Percentiles rank a stretch among this genome's conserved stretches.
phyloP scores from a whole-genome alignment of 2,113 vertebrate species.

The Dicrurus megarhynchus region DNA sequence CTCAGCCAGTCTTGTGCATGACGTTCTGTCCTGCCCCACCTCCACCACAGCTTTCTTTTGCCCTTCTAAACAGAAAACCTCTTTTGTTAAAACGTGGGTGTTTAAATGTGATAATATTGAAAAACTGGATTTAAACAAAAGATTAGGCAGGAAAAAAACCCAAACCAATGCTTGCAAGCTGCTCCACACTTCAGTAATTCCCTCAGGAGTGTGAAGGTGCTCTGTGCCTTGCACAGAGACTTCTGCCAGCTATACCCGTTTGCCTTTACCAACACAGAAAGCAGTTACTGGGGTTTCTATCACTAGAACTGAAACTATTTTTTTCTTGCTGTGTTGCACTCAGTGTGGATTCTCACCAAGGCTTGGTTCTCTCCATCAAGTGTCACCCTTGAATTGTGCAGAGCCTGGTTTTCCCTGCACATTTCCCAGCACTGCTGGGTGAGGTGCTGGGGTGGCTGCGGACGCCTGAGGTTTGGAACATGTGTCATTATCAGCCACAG shows the following conservation, averaged over 20 bases:
- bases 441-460: not conserved
- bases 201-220: not conserved
- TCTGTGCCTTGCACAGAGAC: not conserved
- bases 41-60: not conserved
- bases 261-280: not conserved
- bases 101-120: slow-evolving; percentile 28
- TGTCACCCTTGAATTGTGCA: not conserved
- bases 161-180: not conserved
- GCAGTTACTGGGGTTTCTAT: not conserved
- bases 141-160: not conserved
- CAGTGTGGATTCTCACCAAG: not conserved
- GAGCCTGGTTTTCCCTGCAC: not conserved
- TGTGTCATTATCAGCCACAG: not conserved
- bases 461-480: not conserved
- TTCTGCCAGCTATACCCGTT: not conserved
- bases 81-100: slow-evolving; percentile 34
- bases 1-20: slow-evolving; percentile 45
- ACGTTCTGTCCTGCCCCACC: slow-evolving; percentile 11
- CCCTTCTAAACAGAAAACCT: not conserved
- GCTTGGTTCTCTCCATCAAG: not conserved
- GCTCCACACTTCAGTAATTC: not conserved
- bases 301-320: not conserved
- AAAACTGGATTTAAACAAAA: slow-evolving; percentile 23
- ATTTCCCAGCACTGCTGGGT: not conserved
- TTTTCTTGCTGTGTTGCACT: slow-evolving; percentile 3